Evolutionary conservation across 2,888 invertebrate species (phyloP), one percentile per base, ranked within the genome.

Genomic region (Apotomis capreana): DNA sequence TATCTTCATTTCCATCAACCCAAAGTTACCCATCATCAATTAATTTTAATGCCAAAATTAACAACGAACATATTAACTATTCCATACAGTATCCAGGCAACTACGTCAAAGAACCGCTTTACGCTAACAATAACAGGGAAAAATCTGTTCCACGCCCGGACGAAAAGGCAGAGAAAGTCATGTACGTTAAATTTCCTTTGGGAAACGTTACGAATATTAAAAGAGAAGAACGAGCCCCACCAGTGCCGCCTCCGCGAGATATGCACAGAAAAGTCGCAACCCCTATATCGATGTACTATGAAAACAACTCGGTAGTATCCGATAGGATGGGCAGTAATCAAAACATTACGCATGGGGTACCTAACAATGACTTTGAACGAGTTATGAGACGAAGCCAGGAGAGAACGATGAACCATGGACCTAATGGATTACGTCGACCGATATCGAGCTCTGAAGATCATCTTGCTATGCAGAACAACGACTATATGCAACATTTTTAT

Each of bases 221-320:
- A 77, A 88, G 87, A 78, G 92, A 93, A 59, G 90, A 91, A 65
- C 94, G 92, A 61, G 81, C 94, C 52, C 96, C 97, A 5, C 97
- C 97, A 0, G 95, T 96, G 4, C 97, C 97, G 44, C 97, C 97
- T 0, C 97, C 97, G n/a, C 92, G 96, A 78, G 96, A 96, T 87
- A 96, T 96, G 76, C 94, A 94, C 79, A 94, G 95, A 73, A 94
- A 95, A 85, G 90, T 94, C 13, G 87, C 94, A 26, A 93, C 94
- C 49, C 92, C 92, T 74, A 76, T 93, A 77, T 93, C 94, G 37
- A 93, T 93, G 90, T 91, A 90, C 81, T 92, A 93, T 80, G 94
- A 94, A 79, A 90, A 89, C 78, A 90, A 87, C 71, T 80, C 88
- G 2, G 78, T 85, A 70, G 79, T 87, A 73, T 79, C 85, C 62